Evolutionary conservation across 2,113 vertebrate species (phyloP), one percentile per base, ranked within the genome.

Genomic region (Datnioides undecimradiatus): DNA sequence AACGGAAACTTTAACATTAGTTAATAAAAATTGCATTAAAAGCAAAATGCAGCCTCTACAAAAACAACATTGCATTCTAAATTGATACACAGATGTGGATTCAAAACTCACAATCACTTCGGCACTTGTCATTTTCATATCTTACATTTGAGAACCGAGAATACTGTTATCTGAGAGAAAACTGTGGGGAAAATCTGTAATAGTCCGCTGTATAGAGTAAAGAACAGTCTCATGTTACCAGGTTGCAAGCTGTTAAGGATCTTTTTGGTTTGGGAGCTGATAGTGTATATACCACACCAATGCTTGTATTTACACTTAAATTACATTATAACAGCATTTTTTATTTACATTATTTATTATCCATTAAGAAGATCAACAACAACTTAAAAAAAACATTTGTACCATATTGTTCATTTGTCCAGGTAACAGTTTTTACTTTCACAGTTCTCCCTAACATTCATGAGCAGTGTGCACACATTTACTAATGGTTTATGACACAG

Each of bases 11-110:
- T 67, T 9, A 34, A 63, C 23, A 43, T 16, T 3, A 29, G 21
- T 59, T 3, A 76, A 25, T 41, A 10, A 0, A 12, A 80, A 57
- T 8, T 33, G 14, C 48, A 64, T 21, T 6, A 60, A 59, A 68
- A 79, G 58, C 51, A 55, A 65, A 86, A 82, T 62, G 25, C 21
- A 23, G 55, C 40, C 73, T 41, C 4, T n/a, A 67, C 19, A 84
- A 59, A 45, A 69, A 63, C 25, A 64, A 41, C 6, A 48, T 43
- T 54, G 33, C 43, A 46, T 38, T 13, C 7, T 21, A 31, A 57
- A 76, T n/a, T 13, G 40, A 73, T 38, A 27, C 49, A 75, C 43
- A 2, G 63, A 38, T 5, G 64, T 8, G 34, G 9, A 27, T 62
- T 72, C 6, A 62, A 68, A 49, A 27, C 2, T 25, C 1, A 38